phyloP scores from a whole-genome alignment of 1,140 invertebrate genomes.

The Tetragnatha versicolor region DNA sequence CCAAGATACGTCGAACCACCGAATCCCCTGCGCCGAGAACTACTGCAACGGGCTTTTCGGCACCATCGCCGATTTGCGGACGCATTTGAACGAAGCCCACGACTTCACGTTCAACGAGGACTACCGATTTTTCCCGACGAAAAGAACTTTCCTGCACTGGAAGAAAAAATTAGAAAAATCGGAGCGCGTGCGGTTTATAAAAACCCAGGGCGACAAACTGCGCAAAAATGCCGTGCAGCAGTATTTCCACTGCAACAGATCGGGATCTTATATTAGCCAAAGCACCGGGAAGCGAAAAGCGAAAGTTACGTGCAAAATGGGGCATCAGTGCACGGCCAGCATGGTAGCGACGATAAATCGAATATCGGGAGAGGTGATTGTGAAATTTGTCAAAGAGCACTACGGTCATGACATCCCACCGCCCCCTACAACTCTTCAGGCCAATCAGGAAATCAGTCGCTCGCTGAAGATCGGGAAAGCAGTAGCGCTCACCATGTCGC shows the following conservation, averaged over 20 bases:
- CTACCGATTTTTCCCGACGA: slow-evolving; percentile 44
- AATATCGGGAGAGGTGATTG: slow-evolving; percentile 46
- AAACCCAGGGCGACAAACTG: slow-evolving; percentile 49
- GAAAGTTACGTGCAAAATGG: slow-evolving; percentile 47
- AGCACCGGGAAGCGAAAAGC: slow-evolving; percentile 48
- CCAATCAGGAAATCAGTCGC: slow-evolving; percentile 34
- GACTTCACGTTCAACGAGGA: slow-evolving; percentile 39
- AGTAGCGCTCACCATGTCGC: slow-evolving; percentile 36
- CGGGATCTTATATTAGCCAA: slow-evolving; percentile 47
- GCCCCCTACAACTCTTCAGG: slow-evolving; percentile 34
- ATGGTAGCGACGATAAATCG: slow-evolving; percentile 47
- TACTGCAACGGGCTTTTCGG: slow-evolving; percentile 48
- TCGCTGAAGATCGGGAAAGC: slow-evolving; percentile 46
- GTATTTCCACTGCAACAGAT: slow-evolving; percentile 49
- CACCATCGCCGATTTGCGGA: slow-evolving; percentile 39
- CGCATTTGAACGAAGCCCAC: slow-evolving; percentile 32
- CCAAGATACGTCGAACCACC: slow-evolving; percentile 45
- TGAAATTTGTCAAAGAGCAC: slow-evolving; percentile 47
- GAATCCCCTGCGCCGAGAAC: slow-evolving; percentile 44
- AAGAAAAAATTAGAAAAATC: slow-evolving; percentile 47
- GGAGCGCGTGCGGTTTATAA: slow-evolving; percentile 43
- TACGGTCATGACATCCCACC: slow-evolving; percentile 51
- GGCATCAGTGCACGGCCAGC: slow-evolving; percentile 44
- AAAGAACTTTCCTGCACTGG: slow-evolving; percentile 41
- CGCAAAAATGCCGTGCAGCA: slow-evolving; percentile 51